Base-by-base conservation (phyloP, 2,888 invertebrate genomes). In the Brachynemurus nebulosus region DNA sequence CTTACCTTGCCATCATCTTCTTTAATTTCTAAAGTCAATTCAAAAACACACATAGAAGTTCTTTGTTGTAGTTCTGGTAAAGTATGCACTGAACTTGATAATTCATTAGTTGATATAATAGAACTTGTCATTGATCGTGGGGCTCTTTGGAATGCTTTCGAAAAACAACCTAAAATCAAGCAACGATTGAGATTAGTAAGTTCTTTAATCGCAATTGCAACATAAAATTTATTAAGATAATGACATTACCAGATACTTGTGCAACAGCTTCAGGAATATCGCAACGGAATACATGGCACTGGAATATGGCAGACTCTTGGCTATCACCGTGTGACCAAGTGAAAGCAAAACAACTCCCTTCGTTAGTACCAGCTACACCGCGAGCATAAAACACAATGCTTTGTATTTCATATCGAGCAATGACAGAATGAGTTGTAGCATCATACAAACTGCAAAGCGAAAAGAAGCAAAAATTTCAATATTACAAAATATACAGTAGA, bases 211-310 rank as follows among this genome's bases (percentile, higher is more conserved):
- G n/a, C n/a, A n/a, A n/a, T 11, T 16, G 14, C 6, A 9, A 3
- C 8, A 16, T 18, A 20, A 19, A 20, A 20, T 25, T 16, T 40
- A 20, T 8, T 5, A 23, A 14, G 3, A 23, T 8, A 20, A n/a
- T 3, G 6, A 20, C 69, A 71, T 71, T 60, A 80, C 80, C 76
- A 54, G 80, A 80, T 39, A 81, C 80, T 63, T 80, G 76, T 46
- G 70, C 78, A 58, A 95, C 93, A 27, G 92, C 92, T 63, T 95
- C 93, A 20, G 86, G 83, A 59, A 90, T 86, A 62, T 91, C 89
- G 66, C 95, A 96, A 46, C 93, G 78, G 68, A 97, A 98, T 39
- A 93, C 91, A 68, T 97, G 96, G 69, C 97, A 97, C 65, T 95
- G 89, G 64, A 93, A 95, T 49, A 95, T 81, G 38, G 89, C 83